Evolutionary conservation across 2,888 invertebrate species (phyloP), one percentile per base, ranked within the genome.

Genomic region (Perizoma flavofasciatum): DNA sequence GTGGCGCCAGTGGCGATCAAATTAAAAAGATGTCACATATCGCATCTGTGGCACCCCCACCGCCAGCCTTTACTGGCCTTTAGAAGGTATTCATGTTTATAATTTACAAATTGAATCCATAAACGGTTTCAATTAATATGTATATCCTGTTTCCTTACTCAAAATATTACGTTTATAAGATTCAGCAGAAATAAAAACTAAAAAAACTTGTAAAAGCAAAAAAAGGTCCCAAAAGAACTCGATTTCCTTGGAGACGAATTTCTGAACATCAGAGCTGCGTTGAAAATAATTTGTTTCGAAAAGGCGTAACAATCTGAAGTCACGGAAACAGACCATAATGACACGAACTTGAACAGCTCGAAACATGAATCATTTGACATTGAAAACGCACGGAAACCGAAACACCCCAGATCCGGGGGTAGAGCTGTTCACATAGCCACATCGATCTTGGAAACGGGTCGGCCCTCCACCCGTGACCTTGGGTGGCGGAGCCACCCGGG

Each of bases 401-500:
- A 81, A 79, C 82, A 78, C 79, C 81, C 76, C 76, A 81, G 79
- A 78, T 79, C 78, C 71, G 69, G 83, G 84, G 84, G 78, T 82
- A 82, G 65, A 78, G 78, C 77, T 80, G 75, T 45, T 47, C 55
- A 76, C 81, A 82, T 79, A 85, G 83, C 82, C 85, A 88, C 91
- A 92, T 92, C 92, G 92, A 92, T 92, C 88, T 79, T 81, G 82
- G 83, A 87, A 90, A 87, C 78, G 86, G 85, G 88, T 85, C 89
- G 83, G 71, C 75, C 79, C 74, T 35, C 73, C 65, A 68, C 76
- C 70, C 73, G 72, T 81, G 86, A 88, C 88, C 89, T 89, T 90
- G 88, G 76, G 66, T 37, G 57, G 39, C 83, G 84, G 75, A 80
- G 74, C 74, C 69, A 61, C 75, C 75, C 92, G 92, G 90, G 44